Conservation (phyloP, 2,113 vertebrate species). For the Turnix velox region DNA sequence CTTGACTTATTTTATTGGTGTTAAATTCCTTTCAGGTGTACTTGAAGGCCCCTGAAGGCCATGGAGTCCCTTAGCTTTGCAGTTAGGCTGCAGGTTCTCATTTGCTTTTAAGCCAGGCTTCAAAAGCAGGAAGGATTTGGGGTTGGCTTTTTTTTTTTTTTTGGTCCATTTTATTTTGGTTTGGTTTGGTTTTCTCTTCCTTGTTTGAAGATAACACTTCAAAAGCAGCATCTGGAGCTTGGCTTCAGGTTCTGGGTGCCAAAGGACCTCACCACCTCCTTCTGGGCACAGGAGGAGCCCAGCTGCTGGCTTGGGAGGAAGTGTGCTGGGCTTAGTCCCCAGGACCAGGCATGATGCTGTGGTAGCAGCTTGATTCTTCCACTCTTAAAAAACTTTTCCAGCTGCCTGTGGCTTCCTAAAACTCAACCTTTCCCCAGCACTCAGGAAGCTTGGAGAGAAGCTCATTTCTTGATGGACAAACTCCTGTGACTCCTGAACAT, state of each 20-base stretch:
- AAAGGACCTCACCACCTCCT: not conserved
- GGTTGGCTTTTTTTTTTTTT: not conserved
- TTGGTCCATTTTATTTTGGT: too few relatives aligned
- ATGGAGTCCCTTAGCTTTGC: not conserved
- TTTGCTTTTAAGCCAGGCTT: slow-evolving; percentile 50
- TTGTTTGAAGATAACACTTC: slow-evolving; percentile 38
- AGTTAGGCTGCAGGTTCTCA: slow-evolving; percentile 42
- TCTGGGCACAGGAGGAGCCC: not conserved
- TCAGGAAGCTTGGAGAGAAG: not conserved
- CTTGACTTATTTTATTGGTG: slow-evolving; percentile 35
- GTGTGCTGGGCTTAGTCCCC: not conserved
- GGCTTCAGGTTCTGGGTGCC: not conserved
- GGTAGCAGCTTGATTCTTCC: not conserved
- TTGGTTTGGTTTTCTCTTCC: not conserved
- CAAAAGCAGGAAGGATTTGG: slow-evolving; percentile 34
- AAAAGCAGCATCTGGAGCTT: slow-evolving; percentile 14
- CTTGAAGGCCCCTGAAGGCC: slow-evolving; percentile 8
- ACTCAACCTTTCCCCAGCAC: not conserved
- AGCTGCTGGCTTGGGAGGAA: not conserved
- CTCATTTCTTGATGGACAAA: not conserved
- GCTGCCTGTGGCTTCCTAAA: not conserved
- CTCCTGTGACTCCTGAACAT: not conserved
- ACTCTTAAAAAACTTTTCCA: not conserved
- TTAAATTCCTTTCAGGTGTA: slow-evolving; percentile 59
- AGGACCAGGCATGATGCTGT: not conserved